Evolutionary conservation across 1,140 invertebrate genomes (phyloP).

Genomic region (Bicyclus anynana): DNA sequence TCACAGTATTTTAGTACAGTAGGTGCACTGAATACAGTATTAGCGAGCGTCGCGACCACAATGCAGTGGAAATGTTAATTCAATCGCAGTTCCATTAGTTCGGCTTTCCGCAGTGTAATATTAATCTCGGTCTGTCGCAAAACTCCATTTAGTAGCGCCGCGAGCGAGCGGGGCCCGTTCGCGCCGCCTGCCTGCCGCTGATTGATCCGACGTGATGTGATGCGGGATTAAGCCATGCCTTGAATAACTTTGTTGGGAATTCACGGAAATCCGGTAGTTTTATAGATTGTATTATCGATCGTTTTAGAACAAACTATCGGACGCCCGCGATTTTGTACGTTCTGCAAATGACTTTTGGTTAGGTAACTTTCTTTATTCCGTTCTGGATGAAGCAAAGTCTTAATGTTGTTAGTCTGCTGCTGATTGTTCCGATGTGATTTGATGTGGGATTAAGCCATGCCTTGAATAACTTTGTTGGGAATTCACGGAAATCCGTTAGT

Average conservation of each 20-base stretch:
- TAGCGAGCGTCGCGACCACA: constrained; percentile 20
- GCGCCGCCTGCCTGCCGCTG: constrained; percentile 38
- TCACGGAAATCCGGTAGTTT: constrained; percentile 16
- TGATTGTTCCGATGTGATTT: constrained; percentile 49
- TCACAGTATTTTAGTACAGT: no score
- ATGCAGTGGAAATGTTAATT: constrained; percentile 55
- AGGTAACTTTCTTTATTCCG: no score
- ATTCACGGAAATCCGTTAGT: constrained; percentile 16
- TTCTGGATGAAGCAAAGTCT: no score
- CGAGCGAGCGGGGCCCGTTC: constrained; percentile 36
- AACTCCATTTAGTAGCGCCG: constrained; percentile 57
- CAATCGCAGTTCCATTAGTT: constrained; percentile 61
- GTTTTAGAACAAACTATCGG: no score
- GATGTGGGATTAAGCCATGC: constrained; percentile 31
- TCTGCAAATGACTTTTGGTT: no score
- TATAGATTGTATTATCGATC: no score
- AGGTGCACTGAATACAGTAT: constrained; percentile 13
- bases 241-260: constrained; percentile 24
- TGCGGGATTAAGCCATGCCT: constrained; percentile 30
- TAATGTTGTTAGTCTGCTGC: no score
- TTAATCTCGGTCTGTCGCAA: constrained; percentile 65
- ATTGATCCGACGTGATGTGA: constrained; percentile 47
- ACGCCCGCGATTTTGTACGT: no score
- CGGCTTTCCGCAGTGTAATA: constrained; percentile 53
- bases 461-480: constrained; percentile 24